These are phyloP conservation scores for Caerostris extrusa DNA, from an alignment of 1,140 invertebrate species.

Conservation along the genomic window DNA sequence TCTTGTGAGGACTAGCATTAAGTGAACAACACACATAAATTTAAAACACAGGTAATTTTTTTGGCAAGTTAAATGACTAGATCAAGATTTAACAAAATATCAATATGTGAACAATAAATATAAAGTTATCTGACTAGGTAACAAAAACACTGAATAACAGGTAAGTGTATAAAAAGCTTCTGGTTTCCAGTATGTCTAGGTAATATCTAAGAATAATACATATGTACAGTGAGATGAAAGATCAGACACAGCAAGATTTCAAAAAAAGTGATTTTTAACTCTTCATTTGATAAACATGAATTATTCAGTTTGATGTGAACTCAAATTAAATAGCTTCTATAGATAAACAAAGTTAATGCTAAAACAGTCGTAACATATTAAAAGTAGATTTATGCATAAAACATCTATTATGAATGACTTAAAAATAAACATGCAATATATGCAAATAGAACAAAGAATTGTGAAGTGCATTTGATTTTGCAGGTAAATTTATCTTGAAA, in stretches of 20 bases:
- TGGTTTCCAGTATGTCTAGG: constrained; percentile 69
- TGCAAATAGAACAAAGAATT: neutral
- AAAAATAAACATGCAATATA: neutral
- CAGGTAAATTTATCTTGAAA: neutral
- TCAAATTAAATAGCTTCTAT: neutral
- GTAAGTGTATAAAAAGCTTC: constrained; percentile 76
- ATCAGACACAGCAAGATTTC: constrained; percentile 63
- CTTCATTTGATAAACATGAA: constrained; percentile 44
- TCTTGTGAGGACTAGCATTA: constrained; percentile 60
- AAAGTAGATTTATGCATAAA: neutral
- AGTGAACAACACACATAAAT: constrained; percentile 56
- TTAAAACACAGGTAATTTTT: constrained; percentile 57
- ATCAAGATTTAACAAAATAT: constrained; percentile 56
- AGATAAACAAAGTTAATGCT: neutral
- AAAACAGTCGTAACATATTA: neutral
- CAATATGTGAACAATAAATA: constrained; percentile 72
- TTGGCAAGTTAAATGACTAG: constrained; percentile 76
- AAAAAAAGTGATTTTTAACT: constrained; percentile 60
- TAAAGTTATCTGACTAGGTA: constrained; percentile 74
- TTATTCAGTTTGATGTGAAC: constrained; percentile 44
- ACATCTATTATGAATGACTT: neutral
- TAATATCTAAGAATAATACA: constrained; percentile 76
- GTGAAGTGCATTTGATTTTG: constrained; percentile 9
- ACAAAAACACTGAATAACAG: constrained; percentile 74
- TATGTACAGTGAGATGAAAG: constrained; percentile 77